phyloP scores from a whole-genome alignment of 2,888 invertebrate species.

The Ferdinandea cuprea region DNA sequence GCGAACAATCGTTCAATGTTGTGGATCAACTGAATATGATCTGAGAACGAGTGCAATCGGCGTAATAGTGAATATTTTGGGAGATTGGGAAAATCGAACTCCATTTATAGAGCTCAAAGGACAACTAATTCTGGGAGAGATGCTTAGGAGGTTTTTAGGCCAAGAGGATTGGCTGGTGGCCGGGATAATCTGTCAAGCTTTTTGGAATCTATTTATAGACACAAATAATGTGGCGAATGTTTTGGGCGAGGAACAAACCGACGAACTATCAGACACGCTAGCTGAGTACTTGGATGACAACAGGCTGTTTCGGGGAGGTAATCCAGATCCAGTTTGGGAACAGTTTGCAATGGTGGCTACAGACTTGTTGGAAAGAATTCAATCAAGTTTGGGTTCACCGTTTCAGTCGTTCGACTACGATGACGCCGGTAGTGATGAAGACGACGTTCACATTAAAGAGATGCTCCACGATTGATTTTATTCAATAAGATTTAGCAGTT shows the following conservation, averaged over 20 bases:
- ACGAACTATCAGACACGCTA: slow-evolving; percentile 84
- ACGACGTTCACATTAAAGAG: slow-evolving; percentile 80
- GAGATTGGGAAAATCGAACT: slow-evolving; percentile 85
- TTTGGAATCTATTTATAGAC: slow-evolving; percentile 89
- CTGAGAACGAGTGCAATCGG: slow-evolving; percentile 91
- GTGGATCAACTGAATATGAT: slow-evolving; percentile 86
- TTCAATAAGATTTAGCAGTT: slow-evolving; percentile 15
- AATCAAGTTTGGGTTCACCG: slow-evolving; percentile 76
- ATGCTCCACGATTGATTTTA: slow-evolving; percentile 71
- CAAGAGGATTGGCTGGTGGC: slow-evolving; percentile 88
- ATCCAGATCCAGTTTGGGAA: slow-evolving; percentile 85
- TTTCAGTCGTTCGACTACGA: slow-evolving; percentile 72
- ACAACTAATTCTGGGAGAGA: slow-evolving; percentile 84
- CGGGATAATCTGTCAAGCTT: slow-evolving; percentile 89
- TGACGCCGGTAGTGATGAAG: slow-evolving; percentile 77
- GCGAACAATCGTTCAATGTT: slow-evolving; percentile 85
- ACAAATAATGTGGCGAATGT: slow-evolving; percentile 83
- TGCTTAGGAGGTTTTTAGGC: slow-evolving; percentile 85
- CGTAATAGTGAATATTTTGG: slow-evolving; percentile 91
- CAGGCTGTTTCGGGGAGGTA: slow-evolving; percentile 81
- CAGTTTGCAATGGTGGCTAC: slow-evolving; percentile 90
- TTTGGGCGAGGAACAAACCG: slow-evolving; percentile 84
- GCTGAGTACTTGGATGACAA: slow-evolving; percentile 86
- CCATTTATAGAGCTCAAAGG: slow-evolving; percentile 85
- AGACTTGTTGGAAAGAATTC: slow-evolving; percentile 86